phyloP scores from a whole-genome alignment of 2,797 vertebrate species.

The Silurus aristotelis region DNA sequence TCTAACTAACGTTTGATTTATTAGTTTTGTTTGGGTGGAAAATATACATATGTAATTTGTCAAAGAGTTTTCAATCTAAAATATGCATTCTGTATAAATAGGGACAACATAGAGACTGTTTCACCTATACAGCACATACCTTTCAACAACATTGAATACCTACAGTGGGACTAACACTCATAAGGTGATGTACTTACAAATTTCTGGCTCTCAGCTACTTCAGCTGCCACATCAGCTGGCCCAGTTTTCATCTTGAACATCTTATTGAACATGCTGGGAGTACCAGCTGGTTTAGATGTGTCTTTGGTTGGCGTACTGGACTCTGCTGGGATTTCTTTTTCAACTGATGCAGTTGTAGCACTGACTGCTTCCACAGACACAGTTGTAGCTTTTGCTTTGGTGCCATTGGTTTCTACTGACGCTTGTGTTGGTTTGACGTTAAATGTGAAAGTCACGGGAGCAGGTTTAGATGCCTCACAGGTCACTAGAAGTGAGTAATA shows the following conservation, averaged over 20 bases:
- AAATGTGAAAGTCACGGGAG: constrained; percentile 65
- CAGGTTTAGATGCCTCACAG: constrained; percentile 56
- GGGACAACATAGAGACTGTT: neutral
- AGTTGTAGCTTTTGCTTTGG: constrained; percentile 54
- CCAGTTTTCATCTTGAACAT: constrained; percentile 62
- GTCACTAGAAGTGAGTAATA: constrained; percentile 56
- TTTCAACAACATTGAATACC: neutral
- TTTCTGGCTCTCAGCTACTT: constrained; percentile 35
- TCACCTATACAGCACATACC: neutral
- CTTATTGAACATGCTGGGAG: constrained; percentile 72
- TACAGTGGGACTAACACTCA: neutral
- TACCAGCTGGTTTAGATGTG: constrained; percentile 39
- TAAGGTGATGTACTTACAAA: constrained; percentile 60
- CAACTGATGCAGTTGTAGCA: constrained; percentile 3
- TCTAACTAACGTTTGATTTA: no score
- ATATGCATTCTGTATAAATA: neutral
- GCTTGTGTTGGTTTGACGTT: constrained; percentile 55
- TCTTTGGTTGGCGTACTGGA: neutral
- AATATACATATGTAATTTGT: no score
- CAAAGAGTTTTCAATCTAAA: neutral
- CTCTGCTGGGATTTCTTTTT: constrained; percentile 32
- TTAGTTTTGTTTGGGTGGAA: no score
- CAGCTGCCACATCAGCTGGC: constrained; percentile 2
- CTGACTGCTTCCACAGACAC: constrained; percentile 13
- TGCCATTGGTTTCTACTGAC: constrained; percentile 44